Conservation (phyloP, 23 tunicate species). For the Diplosoma virens region DNA sequence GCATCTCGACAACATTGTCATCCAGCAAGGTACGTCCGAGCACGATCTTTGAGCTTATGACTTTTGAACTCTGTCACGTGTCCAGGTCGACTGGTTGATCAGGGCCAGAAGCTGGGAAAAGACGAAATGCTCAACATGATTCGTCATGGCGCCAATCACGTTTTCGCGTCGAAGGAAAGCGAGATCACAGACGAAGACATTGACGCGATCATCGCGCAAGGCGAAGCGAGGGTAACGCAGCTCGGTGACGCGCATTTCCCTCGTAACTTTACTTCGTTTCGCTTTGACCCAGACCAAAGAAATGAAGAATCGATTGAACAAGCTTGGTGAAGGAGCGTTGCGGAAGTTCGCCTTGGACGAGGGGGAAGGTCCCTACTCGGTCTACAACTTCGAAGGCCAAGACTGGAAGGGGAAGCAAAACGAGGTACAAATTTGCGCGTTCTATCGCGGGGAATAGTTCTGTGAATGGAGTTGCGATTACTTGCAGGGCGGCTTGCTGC, state of each 20-base stretch:
- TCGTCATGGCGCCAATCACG: slow-evolving; percentile 96
- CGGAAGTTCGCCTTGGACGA: slow-evolving; percentile 90
- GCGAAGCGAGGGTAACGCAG: slow-evolving; percentile 87
- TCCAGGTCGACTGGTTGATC: slow-evolving; percentile 83
- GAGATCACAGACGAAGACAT: slow-evolving; percentile 94
- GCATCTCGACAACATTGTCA: slow-evolving; percentile 97
- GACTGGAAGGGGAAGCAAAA: slow-evolving; percentile 88
- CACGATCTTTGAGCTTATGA: background rate
- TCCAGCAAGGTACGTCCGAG: slow-evolving; percentile 74
- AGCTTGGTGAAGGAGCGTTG: slow-evolving; percentile 80
- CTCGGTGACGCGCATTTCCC: too few species aligned
- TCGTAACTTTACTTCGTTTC: too few species aligned
- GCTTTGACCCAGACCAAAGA: slow-evolving; percentile 50
- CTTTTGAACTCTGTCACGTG: background rate
- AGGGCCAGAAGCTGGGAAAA: slow-evolving; percentile 84
- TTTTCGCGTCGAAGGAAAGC: slow-evolving; percentile 91
- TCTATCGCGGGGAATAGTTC: background rate
- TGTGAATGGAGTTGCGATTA: too few species aligned
- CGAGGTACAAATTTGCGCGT: slow-evolving; percentile 27
- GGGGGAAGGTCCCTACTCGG: slow-evolving; percentile 92
- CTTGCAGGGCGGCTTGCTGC: slow-evolving; percentile 63
- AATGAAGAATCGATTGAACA: slow-evolving; percentile 59
- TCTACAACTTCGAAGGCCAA: slow-evolving; percentile 92
- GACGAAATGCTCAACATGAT: slow-evolving; percentile 99
- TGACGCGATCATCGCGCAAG: slow-evolving; percentile 86